Conservation (phyloP, 2,797 vertebrate genomes). For the Jordanella pulchra region DNA sequence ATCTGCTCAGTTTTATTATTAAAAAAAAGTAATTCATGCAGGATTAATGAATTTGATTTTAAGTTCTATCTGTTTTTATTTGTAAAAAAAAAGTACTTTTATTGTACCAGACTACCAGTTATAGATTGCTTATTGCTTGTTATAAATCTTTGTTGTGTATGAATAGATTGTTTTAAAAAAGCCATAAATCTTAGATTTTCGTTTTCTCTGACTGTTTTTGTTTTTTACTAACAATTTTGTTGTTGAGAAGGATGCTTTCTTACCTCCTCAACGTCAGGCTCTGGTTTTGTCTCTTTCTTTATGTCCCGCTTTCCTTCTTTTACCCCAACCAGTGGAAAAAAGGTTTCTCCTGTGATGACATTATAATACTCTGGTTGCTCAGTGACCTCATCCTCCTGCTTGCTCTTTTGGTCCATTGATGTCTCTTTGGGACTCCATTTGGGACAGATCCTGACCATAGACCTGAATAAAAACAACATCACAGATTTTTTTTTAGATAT, state of each 20-base stretch:
- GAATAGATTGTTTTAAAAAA: background rate
- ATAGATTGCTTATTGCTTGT: background rate
- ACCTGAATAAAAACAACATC: conserved; percentile 37
- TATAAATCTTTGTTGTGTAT: background rate
- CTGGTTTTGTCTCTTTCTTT: conserved; percentile 67
- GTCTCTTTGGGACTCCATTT: conserved; percentile 53
- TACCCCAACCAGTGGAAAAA: conserved; percentile 74
- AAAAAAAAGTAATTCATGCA: background rate
- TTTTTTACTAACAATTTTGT: background rate
- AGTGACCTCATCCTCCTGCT: conserved; percentile 34
- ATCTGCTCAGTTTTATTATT: background rate
- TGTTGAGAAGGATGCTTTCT: background rate
- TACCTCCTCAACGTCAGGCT: conserved; percentile 54
- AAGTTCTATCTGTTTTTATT: background rate
- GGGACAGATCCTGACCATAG: conserved; percentile 37
- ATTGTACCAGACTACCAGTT: background rate
- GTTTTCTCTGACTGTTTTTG: background rate
- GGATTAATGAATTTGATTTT: background rate
- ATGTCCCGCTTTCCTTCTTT: conserved; percentile 74
- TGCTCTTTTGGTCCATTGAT: conserved; percentile 50
- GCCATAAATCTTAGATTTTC: no score
- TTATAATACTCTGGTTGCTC: conserved; percentile 85
- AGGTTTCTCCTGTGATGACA: conserved; percentile 82
- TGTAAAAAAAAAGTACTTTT: background rate
- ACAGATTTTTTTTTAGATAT: conserved; percentile 15